These are phyloP conservation scores for Eledona agricola DNA, from an alignment of 2,888 invertebrate genomes.

Conservation along the genomic window DNA sequence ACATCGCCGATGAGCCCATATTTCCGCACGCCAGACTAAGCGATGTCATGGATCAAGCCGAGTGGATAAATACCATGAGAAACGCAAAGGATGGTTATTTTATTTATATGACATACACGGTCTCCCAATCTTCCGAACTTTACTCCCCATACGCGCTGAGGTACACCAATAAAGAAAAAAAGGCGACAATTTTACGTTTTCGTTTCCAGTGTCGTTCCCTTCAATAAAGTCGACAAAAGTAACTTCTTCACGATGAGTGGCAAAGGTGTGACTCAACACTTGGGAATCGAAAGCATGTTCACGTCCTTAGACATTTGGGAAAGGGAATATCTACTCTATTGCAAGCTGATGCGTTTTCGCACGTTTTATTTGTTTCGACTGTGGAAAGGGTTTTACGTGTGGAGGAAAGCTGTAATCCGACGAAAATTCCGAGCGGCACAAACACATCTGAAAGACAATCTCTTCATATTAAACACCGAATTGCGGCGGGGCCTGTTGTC, in stretches of 20 bases:
- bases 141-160: slow-evolving; percentile 80
- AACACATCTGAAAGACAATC: slow-evolving; percentile 69
- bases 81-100: slow-evolving; percentile 70
- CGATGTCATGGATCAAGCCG: slow-evolving; percentile 61
- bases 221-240: slow-evolving; percentile 69
- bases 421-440: slow-evolving; percentile 72
- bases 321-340: slow-evolving; percentile 81
- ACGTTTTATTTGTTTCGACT: slow-evolving; percentile 74
- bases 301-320: slow-evolving; percentile 83
- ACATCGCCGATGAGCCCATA: slow-evolving; percentile 21
- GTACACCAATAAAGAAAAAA: slow-evolving; percentile 60
- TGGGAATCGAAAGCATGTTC: slow-evolving; percentile 77
- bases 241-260: slow-evolving; percentile 85
- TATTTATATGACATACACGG: slow-evolving; percentile 79
- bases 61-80: slow-evolving; percentile 66
- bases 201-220: slow-evolving; percentile 73
- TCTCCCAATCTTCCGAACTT: slow-evolving; percentile 74
- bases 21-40: slow-evolving; percentile 51
- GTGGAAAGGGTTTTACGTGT: slow-evolving; percentile 69
- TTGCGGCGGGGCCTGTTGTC: slow-evolving; percentile 76
- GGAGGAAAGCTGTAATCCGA: slow-evolving; percentile 66
- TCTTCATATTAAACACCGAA: slow-evolving; percentile 78
- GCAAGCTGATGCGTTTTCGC: slow-evolving; percentile 77
- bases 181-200: slow-evolving; percentile 3
- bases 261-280: slow-evolving; percentile 83